phyloP scores from a whole-genome alignment of 2,113 vertebrate species.

The Ploceus nigricollis region DNA sequence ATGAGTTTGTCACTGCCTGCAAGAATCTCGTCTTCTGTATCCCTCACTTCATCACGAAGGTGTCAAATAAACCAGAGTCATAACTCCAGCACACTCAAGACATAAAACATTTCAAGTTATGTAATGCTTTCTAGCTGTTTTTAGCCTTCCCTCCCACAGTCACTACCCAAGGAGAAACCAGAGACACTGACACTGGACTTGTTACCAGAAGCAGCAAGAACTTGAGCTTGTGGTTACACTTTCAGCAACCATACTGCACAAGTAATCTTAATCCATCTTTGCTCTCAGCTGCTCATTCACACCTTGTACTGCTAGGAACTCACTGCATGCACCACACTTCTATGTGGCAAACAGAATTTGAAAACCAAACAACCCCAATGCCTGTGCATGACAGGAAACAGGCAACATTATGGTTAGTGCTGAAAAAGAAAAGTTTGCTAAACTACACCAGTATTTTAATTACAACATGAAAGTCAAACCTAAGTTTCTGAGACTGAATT shows the following conservation, averaged over 20 bases:
- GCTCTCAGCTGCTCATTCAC: background rate
- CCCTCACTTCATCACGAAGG: background rate
- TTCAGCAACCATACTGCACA: background rate
- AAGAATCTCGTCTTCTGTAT: background rate
- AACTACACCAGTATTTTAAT: background rate
- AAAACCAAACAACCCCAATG: background rate
- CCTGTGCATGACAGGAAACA: background rate
- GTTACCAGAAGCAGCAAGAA: background rate
- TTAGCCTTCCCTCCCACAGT: background rate
- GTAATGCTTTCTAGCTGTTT: background rate
- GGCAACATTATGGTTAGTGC: background rate
- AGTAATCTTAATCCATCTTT: background rate
- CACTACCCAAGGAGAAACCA: background rate
- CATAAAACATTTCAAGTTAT: background rate
- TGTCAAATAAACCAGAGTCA: background rate
- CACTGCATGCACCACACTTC: rapidly evolving
- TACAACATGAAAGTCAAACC: background rate
- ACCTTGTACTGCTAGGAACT: background rate
- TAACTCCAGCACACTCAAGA: background rate
- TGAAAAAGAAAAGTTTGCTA: background rate
- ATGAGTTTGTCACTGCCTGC: background rate
- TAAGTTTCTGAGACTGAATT: background rate
- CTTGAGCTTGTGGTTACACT: background rate
- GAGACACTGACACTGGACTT: background rate
- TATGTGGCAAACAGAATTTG: background rate